phyloP scores from a whole-genome alignment of 2,888 invertebrate species.

The Brenthis daphne region DNA sequence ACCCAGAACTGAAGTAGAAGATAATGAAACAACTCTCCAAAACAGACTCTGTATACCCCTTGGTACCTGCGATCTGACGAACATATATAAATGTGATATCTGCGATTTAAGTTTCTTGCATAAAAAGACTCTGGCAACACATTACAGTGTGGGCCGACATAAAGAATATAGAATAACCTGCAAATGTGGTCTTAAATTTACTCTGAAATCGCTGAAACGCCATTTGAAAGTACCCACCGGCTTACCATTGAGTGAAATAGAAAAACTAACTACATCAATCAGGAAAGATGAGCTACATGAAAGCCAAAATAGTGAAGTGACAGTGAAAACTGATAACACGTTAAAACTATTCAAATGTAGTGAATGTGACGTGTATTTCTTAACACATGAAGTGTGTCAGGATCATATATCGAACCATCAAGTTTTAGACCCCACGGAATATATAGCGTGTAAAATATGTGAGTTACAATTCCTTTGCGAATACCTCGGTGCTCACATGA shows the following conservation, averaged over 20 bases:
- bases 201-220: conserved; percentile 14
- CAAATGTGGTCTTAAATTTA: conserved; percentile 28
- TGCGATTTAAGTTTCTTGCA: conserved; percentile 29
- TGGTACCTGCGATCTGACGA: neutral
- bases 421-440: conserved; percentile 51
- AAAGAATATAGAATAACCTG: conserved; percentile 15
- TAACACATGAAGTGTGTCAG: conserved; percentile 48
- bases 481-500: conserved; percentile 52
- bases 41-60: no score
- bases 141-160: conserved; percentile 16
- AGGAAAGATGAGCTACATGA: neutral
- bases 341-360: conserved; percentile 48
- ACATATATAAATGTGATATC: conserved; percentile 22
- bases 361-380: conserved; percentile 56
- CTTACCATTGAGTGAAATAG: neutral
- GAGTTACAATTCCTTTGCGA: conserved; percentile 55
- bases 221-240: conserved; percentile 14
- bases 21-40: neutral
- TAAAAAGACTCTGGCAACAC: conserved; percentile 4
- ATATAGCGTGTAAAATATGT: conserved; percentile 62
- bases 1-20: neutral
- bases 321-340: neutral
- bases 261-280: neutral
- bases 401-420: conserved; percentile 50
- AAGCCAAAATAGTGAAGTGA: neutral